These are phyloP conservation scores for Zosterops pallidus DNA, from an alignment of 2,113 vertebrate species.

Conservation along the genomic window DNA sequence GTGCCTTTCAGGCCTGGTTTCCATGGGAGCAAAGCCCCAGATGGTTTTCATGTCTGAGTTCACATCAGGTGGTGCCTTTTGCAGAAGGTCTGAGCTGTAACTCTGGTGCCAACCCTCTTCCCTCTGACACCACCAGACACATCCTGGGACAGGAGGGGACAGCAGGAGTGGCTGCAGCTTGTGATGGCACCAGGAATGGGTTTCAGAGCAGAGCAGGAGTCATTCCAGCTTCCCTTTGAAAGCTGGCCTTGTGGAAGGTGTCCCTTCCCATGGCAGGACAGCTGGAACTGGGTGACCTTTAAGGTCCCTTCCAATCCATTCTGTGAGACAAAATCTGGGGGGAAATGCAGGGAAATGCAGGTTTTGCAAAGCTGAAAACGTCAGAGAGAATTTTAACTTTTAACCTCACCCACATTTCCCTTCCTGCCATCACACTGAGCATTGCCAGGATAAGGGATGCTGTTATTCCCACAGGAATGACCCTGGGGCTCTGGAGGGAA, in stretches of 20 bases:
- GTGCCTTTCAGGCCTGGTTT: background rate
- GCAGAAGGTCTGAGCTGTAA: background rate
- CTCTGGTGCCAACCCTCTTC: accelerated
- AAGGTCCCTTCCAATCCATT: background rate
- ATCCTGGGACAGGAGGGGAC: accelerated
- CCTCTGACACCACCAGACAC: background rate
- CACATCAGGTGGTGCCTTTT: background rate
- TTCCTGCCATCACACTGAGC: accelerated
- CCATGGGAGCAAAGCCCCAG: background rate
- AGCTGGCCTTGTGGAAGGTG: background rate
- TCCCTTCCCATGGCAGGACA: background rate
- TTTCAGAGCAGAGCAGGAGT: background rate
- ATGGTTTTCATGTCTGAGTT: background rate
- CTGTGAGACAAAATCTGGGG: background rate
- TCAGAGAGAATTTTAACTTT: background rate
- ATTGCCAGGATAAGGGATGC: background rate
- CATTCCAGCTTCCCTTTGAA: background rate
- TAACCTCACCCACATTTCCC: background rate
- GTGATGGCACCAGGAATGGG: accelerated
- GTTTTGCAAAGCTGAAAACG: background rate
- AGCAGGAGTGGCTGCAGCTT: background rate
- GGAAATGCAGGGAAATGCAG: background rate
- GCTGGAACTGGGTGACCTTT: background rate
- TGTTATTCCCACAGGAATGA: accelerated
- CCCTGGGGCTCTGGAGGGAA: background rate